Evolutionary conservation across 2,888 invertebrate species (phyloP).

Genomic region (Netelia virgata): DNA sequence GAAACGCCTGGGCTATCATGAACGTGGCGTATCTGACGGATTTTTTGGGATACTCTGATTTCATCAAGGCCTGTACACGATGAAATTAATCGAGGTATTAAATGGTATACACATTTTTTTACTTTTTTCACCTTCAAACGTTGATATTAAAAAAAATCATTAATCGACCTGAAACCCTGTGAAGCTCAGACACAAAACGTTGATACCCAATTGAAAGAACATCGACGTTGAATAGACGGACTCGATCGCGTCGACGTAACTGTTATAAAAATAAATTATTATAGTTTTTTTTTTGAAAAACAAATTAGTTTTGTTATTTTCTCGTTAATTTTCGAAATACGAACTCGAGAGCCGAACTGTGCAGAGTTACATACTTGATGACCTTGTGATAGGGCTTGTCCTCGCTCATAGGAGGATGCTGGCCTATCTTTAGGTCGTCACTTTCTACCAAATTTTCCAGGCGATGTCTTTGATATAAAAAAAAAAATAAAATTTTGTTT

Average conservation of each 20-base stretch:
- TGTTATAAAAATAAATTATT: constrained; percentile 36
- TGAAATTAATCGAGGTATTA: neutral
- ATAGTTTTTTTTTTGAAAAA: neutral
- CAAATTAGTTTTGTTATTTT: neutral
- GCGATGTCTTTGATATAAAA: constrained; percentile 70
- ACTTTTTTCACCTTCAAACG: neutral
- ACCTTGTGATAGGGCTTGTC: constrained; percentile 69
- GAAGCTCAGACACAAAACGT: constrained; percentile 75
- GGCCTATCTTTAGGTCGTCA: constrained; percentile 62
- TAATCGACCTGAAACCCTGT: constrained; percentile 75
- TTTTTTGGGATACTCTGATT: constrained; percentile 63
- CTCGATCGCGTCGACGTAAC: constrained; percentile 72
- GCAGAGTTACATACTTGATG: constrained; percentile 70
- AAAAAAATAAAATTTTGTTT: neutral
- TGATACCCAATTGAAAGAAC: constrained; percentile 74
- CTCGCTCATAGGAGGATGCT: constrained; percentile 57
- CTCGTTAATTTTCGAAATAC: constrained; percentile 28
- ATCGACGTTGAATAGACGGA: constrained; percentile 72
- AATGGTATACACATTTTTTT: neutral
- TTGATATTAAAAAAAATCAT: neutral
- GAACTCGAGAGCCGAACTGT: constrained; percentile 64
- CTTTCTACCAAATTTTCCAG: constrained; percentile 70
- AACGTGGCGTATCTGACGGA: constrained; percentile 72
- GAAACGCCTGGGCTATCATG: constrained; percentile 69
- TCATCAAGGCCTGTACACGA: constrained; percentile 64